phyloP scores from a whole-genome alignment of 1,140 invertebrate species.

The Luehdorfia chinensis region DNA sequence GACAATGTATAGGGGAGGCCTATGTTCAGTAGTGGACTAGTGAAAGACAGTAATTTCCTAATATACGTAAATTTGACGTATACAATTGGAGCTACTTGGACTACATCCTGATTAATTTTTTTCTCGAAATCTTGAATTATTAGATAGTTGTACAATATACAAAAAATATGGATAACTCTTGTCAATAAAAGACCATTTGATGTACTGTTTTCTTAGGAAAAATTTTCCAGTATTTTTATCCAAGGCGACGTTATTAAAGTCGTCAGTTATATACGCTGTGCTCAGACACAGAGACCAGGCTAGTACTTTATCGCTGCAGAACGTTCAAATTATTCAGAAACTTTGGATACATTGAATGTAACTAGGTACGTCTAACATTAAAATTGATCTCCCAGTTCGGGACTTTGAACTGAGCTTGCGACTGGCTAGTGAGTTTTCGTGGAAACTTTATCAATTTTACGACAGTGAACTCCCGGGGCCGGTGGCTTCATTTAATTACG shows the following conservation, averaged over 20 bases:
- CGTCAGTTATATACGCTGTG: slow-evolving; percentile 2
- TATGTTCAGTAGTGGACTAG: too few species aligned
- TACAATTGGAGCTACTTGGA: too few species aligned
- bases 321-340: slow-evolving; percentile 14
- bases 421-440: slow-evolving; percentile 25
- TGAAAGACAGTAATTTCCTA: too few species aligned
- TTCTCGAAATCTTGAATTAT: too few species aligned
- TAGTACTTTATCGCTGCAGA: neutral
- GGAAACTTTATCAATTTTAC: slow-evolving; percentile 38
- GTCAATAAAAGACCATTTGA: too few species aligned
- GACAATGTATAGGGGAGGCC: too few species aligned
- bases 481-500: slow-evolving; percentile 12
- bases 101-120: too few species aligned
- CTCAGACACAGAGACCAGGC: neutral
- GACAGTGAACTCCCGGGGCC: neutral
- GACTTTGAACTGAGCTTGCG: slow-evolving; percentile 11
- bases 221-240: too few species aligned
- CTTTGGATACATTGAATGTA: slow-evolving; percentile 14
- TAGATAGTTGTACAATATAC: too few species aligned
- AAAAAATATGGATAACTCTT: too few species aligned
- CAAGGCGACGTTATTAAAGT: slow-evolving; percentile 12
- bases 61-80: too few species aligned
- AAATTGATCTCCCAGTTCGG: slow-evolving; percentile 22
- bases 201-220: too few species aligned
- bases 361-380: slow-evolving; percentile 13